Conservation (phyloP, 2,113 vertebrate species). For the Beaufortia kweichowensis region DNA sequence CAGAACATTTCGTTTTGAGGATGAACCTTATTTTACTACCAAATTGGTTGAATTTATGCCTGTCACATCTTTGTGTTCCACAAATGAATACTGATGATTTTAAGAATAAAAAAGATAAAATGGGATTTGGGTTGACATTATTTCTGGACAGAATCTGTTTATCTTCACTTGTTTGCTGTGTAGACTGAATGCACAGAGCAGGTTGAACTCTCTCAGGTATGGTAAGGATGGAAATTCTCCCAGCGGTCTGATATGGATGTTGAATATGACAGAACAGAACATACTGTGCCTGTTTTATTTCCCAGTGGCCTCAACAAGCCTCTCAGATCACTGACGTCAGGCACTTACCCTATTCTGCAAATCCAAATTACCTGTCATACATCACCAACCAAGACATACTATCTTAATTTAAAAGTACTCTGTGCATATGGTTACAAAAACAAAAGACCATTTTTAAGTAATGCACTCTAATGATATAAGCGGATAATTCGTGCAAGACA, state of each 20-base stretch:
- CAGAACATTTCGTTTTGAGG: background rate
- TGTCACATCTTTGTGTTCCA: background rate
- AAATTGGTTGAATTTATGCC: background rate
- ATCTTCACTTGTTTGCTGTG: background rate
- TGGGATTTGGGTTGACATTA: too few species aligned
- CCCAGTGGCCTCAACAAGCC: background rate
- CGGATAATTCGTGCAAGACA: background rate
- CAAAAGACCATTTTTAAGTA: background rate
- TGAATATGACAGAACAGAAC: conserved; percentile 21
- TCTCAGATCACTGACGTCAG: background rate
- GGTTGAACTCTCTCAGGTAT: conserved; percentile 8
- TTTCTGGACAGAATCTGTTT: background rate
- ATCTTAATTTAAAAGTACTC: background rate
- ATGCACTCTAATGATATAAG: background rate
- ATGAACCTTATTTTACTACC: background rate
- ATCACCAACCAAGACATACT: background rate
- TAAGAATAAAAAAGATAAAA: too few species aligned
- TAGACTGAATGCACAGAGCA: background rate
- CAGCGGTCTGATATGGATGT: conserved; percentile 1
- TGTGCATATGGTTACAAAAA: background rate
- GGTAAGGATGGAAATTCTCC: conserved; percentile 7
- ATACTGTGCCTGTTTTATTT: conserved; percentile 17
- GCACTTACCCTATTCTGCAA: background rate
- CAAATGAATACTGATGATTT: background rate
- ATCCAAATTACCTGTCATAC: background rate